These are phyloP conservation scores for Scelioninae gen. 2 DNA, from an alignment of 2,888 invertebrate genomes.

Conservation along the genomic window DNA sequence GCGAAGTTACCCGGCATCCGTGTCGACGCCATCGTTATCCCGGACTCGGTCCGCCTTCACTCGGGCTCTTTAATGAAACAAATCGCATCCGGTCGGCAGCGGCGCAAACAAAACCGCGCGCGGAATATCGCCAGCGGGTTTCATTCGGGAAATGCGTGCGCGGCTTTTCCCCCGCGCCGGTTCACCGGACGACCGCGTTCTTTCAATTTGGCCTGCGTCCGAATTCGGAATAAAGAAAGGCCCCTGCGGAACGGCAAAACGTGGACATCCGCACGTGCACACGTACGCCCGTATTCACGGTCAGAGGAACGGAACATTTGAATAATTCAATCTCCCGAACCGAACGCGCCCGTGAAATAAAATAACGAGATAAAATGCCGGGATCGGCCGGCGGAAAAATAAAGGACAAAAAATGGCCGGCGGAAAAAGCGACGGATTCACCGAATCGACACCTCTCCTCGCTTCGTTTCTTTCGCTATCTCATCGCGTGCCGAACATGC, in stretches of 20 bases:
- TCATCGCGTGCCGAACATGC: conserved; percentile 14
- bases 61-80: conserved; percentile 31
- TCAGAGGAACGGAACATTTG: conserved; percentile 64
- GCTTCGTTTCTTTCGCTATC: conserved; percentile 39
- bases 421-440: conserved; percentile 31
- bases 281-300: conserved; percentile 18
- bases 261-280: conserved; percentile 29
- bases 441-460: conserved; percentile 43
- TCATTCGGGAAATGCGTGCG: conserved; percentile 28
- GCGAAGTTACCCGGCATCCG: conserved; percentile 34
- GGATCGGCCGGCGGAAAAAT: conserved; percentile 31
- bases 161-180: conserved; percentile 22
- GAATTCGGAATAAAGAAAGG: conserved; percentile 48
- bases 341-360: conserved; percentile 68
- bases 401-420: conserved; percentile 7
- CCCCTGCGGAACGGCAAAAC: conserved; percentile 40
- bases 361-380: conserved; percentile 67
- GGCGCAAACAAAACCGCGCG: conserved; percentile 19
- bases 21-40: no score
- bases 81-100: conserved; percentile 5
- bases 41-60: no score
- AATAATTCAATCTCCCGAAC: conserved; percentile 69
- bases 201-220: conserved; percentile 44
- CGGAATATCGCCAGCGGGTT: conserved; percentile 12
- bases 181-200: conserved; percentile 29